Conservation (phyloP, 2,888 invertebrate species). For the Heteromyza rotundicornis region DNA sequence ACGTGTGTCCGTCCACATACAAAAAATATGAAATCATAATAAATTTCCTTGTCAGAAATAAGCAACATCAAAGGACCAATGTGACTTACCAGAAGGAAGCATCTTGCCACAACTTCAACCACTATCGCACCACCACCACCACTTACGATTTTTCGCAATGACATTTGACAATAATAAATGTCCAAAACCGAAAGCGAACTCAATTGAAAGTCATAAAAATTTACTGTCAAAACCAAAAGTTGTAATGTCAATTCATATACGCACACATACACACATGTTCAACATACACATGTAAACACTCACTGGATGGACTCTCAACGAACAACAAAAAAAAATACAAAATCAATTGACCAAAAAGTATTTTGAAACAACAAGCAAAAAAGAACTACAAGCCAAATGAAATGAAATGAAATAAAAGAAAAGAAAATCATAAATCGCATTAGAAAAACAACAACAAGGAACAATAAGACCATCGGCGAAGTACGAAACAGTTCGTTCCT, state of each 20-base stretch:
- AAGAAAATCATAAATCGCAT: background rate
- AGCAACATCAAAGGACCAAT: too few species aligned
- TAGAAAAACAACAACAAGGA: slow-evolving; percentile 10
- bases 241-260: slow-evolving; percentile 38
- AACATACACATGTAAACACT: slow-evolving; percentile 1
- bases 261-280: slow-evolving; percentile 6
- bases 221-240: slow-evolving; percentile 43
- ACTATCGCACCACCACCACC: too few species aligned
- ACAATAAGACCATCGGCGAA: background rate
- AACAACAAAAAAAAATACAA: background rate
- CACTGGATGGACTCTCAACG: slow-evolving; percentile 18
- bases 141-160: background rate
- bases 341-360: slow-evolving; percentile 13
- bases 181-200: slow-evolving; percentile 36
- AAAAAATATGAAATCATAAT: too few species aligned
- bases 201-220: slow-evolving; percentile 38
- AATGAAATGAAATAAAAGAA: too few species aligned
- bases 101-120: too few species aligned
- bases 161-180: slow-evolving; percentile 37
- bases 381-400: background rate
- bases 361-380: slow-evolving; percentile 2
- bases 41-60: too few species aligned
- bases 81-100: too few species aligned
- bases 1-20: too few species aligned
- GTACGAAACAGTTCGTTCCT: too few species aligned